Evolutionary conservation across 2,797 vertebrate species (phyloP).

Genomic region (Sebastes vulpes): DNA sequence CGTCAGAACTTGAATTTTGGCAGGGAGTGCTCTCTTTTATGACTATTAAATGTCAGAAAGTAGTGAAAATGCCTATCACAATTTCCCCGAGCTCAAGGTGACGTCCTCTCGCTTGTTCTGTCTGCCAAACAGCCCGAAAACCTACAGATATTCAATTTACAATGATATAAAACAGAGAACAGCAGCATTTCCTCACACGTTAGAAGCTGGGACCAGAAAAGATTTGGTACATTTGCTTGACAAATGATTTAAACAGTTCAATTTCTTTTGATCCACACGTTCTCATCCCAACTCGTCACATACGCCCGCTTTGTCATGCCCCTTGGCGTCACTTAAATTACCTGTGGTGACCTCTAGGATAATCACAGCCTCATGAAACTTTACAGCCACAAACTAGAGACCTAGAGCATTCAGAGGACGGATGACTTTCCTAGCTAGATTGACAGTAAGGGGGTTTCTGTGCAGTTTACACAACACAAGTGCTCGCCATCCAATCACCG

Average conservation of each 20-base stretch:
- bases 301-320: too few species aligned
- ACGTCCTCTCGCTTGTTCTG: not conserved
- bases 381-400: too few species aligned
- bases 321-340: too few species aligned
- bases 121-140: not conserved
- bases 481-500: too few species aligned
- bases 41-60: not conserved
- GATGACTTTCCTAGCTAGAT: too few species aligned
- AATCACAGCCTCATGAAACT: too few species aligned
- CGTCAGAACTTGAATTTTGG: constrained; percentile 1
- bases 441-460: too few species aligned
- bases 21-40: not conserved
- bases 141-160: not conserved
- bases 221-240: not conserved
- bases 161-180: not conserved
- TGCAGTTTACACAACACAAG: too few species aligned
- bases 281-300: too few species aligned
- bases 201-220: not conserved
- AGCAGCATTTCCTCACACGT: not conserved
- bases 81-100: not conserved
- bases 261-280: not conserved
- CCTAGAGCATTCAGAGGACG: too few species aligned
- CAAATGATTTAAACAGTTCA: not conserved
- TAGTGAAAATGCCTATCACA: not conserved
- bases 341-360: too few species aligned